Evolutionary conservation across 2,888 invertebrate species (phyloP), one percentile per base, ranked within the genome.

Genomic region (Nomada lathburiana): DNA sequence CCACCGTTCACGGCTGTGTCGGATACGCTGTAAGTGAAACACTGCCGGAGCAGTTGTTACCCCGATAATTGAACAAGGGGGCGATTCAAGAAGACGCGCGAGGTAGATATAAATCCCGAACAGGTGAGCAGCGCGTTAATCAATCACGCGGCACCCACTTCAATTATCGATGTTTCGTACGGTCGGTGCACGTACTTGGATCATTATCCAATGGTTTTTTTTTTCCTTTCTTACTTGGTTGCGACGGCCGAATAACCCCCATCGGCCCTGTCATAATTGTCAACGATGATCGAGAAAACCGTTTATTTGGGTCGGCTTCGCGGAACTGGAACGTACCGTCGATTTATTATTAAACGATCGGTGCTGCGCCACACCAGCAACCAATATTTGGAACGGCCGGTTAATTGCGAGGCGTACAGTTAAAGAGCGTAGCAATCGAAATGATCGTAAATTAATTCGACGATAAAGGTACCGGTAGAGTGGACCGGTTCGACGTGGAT

Each of bases 321-420:
- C 85, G 85, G 80, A 86, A 87, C 84, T 82, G 87, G 87, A 76
- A 83, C 68, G 75, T 87, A 78, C 68, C 82, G 80, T 29, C 81
- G 85, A 85, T 87, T 87, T 86, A 84, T 86, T 85, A 86, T 87
- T 77, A 82, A 87, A 72, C 80, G 86, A 82, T 73, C 78, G 73
- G 53, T 55, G 60, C 23, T 23, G 64, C 57, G 20, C 55, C 50
- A 23, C 50, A 26, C 64, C 53, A 63, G 62, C 68, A 70, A 47
- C 57, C 81, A 69, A 82, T 85, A 86, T 85, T 86, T 84, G 83
- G 86, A 84, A 85, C 87, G 78, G 75, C 68, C 68, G 59, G 74
- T 83, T 84, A 87, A 86, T 87, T 85, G 79, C 83, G 57, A 65
- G 77, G 72, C 72, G 60, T 76, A 70, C 84, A 29, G 73, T 67